Percentiles rank a stretch among this genome's conserved stretches.
Evolutionary conservation across 2,888 invertebrate genomes (phyloP).

Genomic region (Lycia hirtaria): DNA sequence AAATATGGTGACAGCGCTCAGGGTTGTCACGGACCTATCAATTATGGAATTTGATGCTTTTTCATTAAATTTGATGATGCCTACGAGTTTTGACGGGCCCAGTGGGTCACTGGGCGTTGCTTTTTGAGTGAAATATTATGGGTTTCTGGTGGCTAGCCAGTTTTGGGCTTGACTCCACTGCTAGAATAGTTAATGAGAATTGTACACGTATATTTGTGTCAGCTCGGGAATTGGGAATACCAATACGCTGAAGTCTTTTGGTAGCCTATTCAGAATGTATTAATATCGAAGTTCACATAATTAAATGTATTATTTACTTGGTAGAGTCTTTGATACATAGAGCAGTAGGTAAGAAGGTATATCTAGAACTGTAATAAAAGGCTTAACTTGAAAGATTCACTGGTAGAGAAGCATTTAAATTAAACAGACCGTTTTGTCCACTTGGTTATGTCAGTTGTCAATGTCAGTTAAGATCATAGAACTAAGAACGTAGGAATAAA

Average conservation of each 20-base stretch:
- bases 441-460: too few species aligned
- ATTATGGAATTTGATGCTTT: conserved; percentile 82
- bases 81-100: conserved; percentile 50
- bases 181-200: conserved; percentile 18
- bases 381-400: too few species aligned
- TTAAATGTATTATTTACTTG: too few species aligned
- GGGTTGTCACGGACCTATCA: conserved; percentile 64
- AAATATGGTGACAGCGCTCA: conserved; percentile 42
- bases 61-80: conserved; percentile 77
- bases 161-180: conserved; percentile 14
- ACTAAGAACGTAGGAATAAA: too few species aligned
- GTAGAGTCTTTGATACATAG: too few species aligned
- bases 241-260: background rate
- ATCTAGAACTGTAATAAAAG: too few species aligned
- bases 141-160: conserved; percentile 16
- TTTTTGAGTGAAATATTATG: conserved; percentile 33
- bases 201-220: conserved; percentile 2
- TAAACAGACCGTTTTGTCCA: too few species aligned
- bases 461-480: too few species aligned
- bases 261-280: background rate
- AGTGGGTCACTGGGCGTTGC: conserved; percentile 43
- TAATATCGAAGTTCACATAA: too few species aligned
- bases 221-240: conserved; percentile 5
- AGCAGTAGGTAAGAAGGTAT: too few species aligned
- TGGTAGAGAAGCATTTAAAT: too few species aligned